Base-by-base conservation (phyloP, 2,113 vertebrate genomes). In the Callionymus lyra region DNA sequence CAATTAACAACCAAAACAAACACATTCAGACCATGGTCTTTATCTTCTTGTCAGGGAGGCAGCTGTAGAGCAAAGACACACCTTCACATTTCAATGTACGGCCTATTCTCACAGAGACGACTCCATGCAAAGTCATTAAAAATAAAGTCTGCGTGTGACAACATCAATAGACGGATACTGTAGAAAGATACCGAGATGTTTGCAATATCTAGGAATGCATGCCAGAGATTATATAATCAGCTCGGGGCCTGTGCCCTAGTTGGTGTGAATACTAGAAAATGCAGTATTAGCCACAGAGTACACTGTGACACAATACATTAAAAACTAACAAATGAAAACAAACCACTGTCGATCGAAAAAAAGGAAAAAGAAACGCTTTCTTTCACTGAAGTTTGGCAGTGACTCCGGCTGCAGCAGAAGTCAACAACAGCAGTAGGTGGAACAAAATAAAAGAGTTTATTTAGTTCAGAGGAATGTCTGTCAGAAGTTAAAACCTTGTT, bases 1-100 rank as follows among this genome's bases (percentile, higher is more conserved):
- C 64, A 63, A 72, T 72, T 70, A 72, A 65, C 47, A 56, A 44
- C 59, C 56, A 75, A 71, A 75, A 75, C 64, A 77, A 75, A 72
- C 63, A 63, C 38, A 62, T 38, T 34, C 46, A 44, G 49, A 48
- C 34, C 19, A n/a, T 56, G 53, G 42, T 70, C 53, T 15, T 43
- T 57, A 69, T 58, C 48, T 59, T 68, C 43, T 15, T 12, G 43
- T 44, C 37, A 38, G 39, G 47, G 17, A 38, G 17, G 18, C 42
- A 37, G 34, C 31, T 31, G 45, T 32, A 37, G 31, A 33, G 6
- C 2, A 19, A 34, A 35, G n/a, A 12, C 34, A 35, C 21, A 37
- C 38, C 41, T 35, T 34, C 31, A 39, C 27, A 35, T 43, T 50
- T 39, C 21, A 18, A 27, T 27, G 8, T 27, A 27, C 21, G 8